These are phyloP conservation scores for Drosophila watanabei DNA, from an alignment of 1,140 invertebrate species.

Conservation along the genomic window DNA sequence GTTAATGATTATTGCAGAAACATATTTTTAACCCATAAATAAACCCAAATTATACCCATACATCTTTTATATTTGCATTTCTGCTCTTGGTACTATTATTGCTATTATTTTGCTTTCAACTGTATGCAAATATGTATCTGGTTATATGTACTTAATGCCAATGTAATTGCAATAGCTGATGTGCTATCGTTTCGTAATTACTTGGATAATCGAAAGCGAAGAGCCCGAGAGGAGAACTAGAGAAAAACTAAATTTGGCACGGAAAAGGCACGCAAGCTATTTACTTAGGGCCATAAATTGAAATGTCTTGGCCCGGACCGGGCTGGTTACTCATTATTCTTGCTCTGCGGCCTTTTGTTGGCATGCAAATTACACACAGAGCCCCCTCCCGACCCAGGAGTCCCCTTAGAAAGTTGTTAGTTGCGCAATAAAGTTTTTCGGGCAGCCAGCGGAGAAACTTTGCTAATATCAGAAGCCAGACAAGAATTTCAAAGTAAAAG, in stretches of 20 bases:
- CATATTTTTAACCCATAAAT: background rate
- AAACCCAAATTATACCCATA: background rate
- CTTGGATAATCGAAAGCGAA: slow-evolving; percentile 62
- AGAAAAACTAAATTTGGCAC: slow-evolving; percentile 64
- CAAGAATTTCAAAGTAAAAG: slow-evolving; percentile 47
- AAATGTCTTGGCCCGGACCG: slow-evolving; percentile 49
- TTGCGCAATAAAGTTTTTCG: slow-evolving; percentile 60
- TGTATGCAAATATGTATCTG: slow-evolving; percentile 12
- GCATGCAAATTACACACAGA: slow-evolving; percentile 46
- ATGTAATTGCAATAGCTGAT: slow-evolving; percentile 56
- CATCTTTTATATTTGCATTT: background rate
- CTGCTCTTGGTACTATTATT: background rate
- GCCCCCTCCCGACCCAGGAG: background rate
- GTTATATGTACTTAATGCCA: slow-evolving; percentile 38
- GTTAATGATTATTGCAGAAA: background rate
- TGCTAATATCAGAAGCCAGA: slow-evolving; percentile 50
- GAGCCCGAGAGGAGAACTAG: slow-evolving; percentile 12
- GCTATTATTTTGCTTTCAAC: background rate
- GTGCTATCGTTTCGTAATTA: slow-evolving; percentile 71
- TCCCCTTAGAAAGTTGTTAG: slow-evolving; percentile 41
- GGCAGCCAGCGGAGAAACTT: slow-evolving; percentile 42
- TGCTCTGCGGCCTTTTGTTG: slow-evolving; percentile 38
- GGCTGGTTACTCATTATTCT: slow-evolving; percentile 49
- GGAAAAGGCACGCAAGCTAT: slow-evolving; percentile 60
- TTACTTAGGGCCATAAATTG: slow-evolving; percentile 67